These are phyloP conservation scores for Sarcophaga peregrina DNA, from an alignment of 1,140 invertebrate genomes.

Conservation along the genomic window DNA sequence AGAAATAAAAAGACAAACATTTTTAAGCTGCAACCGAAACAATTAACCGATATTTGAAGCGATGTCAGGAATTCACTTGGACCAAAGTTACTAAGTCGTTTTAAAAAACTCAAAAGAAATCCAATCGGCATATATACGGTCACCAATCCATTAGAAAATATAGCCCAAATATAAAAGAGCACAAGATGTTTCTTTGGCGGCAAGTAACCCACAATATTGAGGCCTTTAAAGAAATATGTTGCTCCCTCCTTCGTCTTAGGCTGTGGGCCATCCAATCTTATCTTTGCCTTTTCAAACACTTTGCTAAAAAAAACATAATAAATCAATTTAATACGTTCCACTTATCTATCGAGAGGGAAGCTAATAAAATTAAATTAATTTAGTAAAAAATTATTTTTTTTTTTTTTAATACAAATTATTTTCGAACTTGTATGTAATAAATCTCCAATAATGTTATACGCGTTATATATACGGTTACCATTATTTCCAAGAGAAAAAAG, in stretches of 20 bases:
- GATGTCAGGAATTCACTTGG: conserved; percentile 50
- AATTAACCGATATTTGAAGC: conserved; percentile 50
- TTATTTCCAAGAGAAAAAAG: no score
- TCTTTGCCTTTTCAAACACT: not conserved
- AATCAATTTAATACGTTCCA: no score
- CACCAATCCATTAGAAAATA: conserved; percentile 23
- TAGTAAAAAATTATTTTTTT: no score
- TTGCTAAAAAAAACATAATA: not conserved
- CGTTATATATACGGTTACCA: no score
- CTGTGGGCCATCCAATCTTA: not conserved
- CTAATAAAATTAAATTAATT: no score
- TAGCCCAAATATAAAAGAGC: conserved; percentile 33
- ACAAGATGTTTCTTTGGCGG: not conserved
- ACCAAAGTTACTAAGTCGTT: conserved; percentile 46
- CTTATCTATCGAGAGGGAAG: no score
- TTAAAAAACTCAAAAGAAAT: conserved; percentile 51
- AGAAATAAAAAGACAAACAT: conserved; percentile 47
- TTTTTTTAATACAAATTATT: no score
- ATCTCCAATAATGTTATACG: no score
- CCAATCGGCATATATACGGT: conserved; percentile 48
- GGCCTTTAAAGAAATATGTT: conserved; percentile 18
- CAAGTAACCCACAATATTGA: conserved; percentile 5
- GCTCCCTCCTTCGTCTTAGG: not conserved
- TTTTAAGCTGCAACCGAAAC: conserved; percentile 48
- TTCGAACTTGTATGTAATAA: no score